These are phyloP conservation scores for Pseudorasbora parva DNA, from an alignment of 2,113 vertebrate genomes.

Conservation along the genomic window DNA sequence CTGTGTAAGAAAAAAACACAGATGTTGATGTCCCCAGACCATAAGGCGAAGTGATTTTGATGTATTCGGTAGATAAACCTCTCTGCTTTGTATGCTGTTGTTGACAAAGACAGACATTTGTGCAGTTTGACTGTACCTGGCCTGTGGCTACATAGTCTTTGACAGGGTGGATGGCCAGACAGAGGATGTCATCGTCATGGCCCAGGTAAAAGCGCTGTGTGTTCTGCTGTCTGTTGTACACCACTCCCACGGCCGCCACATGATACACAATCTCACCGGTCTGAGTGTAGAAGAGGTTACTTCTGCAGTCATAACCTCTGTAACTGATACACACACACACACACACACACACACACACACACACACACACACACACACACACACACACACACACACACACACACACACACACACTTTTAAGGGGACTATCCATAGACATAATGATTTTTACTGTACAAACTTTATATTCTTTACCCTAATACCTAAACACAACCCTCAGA, in stretches of 20 bases:
- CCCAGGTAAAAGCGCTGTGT: constrained; percentile 95
- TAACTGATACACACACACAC: constrained; percentile 78
- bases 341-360: background rate
- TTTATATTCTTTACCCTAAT: too few species aligned
- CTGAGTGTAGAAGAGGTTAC: constrained; percentile 98
- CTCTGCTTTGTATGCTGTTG: background rate
- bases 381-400: background rate
- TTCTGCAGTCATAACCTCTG: constrained; percentile 95
- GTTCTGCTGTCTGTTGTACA: constrained; percentile 97
- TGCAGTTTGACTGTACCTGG: constrained; percentile 80
- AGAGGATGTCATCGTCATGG: constrained; percentile 96
- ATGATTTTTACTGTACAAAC: too few species aligned
- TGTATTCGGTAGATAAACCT: background rate
- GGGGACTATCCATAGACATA: too few species aligned
- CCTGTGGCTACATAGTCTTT: constrained; percentile 98
- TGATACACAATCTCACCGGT: constrained; percentile 98
- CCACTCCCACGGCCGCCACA: constrained; percentile 93
- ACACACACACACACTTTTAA: background rate
- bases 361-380: background rate
- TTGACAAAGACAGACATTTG: background rate
- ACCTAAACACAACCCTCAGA: too few species aligned
- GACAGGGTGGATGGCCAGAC: constrained; percentile 92
- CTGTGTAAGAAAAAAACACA: constrained; percentile 68
- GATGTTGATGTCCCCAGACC: background rate
- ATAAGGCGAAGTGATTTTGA: background rate